phyloP scores from a whole-genome alignment of 1,140 invertebrate species.

The Pogonus chalceus region DNA sequence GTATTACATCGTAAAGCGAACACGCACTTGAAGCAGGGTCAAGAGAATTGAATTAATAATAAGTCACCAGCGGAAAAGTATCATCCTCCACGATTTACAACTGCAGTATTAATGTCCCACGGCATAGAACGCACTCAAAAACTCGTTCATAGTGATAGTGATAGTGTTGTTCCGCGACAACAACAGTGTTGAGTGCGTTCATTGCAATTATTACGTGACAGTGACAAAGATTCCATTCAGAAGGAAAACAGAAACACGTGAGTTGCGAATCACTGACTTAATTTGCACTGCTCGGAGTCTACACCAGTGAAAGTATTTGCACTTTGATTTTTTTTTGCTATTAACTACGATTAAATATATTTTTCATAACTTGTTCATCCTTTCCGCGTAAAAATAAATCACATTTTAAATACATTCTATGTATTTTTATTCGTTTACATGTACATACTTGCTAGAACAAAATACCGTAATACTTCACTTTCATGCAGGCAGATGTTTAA shows the following conservation, averaged over 20 bases:
- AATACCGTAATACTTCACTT: too few relatives aligned
- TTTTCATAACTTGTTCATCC: too few relatives aligned
- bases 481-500: too few relatives aligned
- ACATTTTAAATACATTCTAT: too few relatives aligned
- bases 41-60: constrained; percentile 6
- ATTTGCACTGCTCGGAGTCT: too few relatives aligned
- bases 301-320: not conserved
- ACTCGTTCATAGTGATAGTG: too few relatives aligned
- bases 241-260: too few relatives aligned
- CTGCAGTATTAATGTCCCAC: not conserved
- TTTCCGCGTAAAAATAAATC: too few relatives aligned
- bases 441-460: too few relatives aligned
- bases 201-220: not conserved
- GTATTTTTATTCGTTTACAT: too few relatives aligned
- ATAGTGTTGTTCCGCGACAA: not conserved
- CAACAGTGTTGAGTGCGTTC: not conserved
- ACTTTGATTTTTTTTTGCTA: not conserved
- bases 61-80: constrained; percentile 2
- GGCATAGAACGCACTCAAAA: not conserved
- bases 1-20: not conserved
- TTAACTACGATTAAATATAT: not conserved
- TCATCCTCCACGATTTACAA: constrained; percentile 1
- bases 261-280: too few relatives aligned
- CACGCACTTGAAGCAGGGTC: not conserved
- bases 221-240: not conserved